Evolutionary conservation across 2,888 invertebrate species (phyloP).

Genomic region (Congeria kusceri): DNA sequence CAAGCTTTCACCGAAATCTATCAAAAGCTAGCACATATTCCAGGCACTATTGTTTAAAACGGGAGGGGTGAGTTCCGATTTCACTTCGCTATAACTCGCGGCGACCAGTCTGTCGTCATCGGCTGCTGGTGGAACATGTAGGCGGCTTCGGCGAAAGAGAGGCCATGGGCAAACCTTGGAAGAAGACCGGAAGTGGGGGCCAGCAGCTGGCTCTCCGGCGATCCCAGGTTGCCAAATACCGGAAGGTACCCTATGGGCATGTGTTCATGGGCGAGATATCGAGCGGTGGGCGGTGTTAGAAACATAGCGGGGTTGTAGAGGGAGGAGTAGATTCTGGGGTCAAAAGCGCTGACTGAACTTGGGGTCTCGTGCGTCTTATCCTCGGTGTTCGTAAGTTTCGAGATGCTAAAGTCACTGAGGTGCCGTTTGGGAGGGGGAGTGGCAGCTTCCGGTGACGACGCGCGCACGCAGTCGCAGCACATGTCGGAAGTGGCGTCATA

Average conservation of each 20-base stretch:
- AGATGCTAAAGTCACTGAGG: constrained; percentile 76
- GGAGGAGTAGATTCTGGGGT: constrained; percentile 41
- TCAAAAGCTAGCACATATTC: too few relatives aligned
- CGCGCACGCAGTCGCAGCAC: constrained; percentile 61
- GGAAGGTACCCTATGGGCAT: constrained; percentile 53
- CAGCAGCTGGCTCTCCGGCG: constrained; percentile 30
- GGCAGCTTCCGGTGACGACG: constrained; percentile 41
- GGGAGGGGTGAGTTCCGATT: not conserved
- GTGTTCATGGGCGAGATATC: constrained; percentile 39
- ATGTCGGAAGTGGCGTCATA: constrained; percentile 46
- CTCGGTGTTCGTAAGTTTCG: constrained; percentile 70
- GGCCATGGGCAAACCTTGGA: constrained; percentile 34
- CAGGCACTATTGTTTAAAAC: too few relatives aligned
- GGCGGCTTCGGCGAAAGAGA: constrained; percentile 42
- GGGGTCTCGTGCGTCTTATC: constrained; percentile 23
- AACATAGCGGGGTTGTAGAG: constrained; percentile 52
- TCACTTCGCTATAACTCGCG: constrained; percentile 56
- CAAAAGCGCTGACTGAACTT: constrained; percentile 29
- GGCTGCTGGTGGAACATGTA: constrained; percentile 46
- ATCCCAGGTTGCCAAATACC: constrained; percentile 41
- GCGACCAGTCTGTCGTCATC: constrained; percentile 38
- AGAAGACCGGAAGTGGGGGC: constrained; percentile 33
- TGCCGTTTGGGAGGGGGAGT: constrained; percentile 25
- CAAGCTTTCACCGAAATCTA: too few relatives aligned
- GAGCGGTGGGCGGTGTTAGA: constrained; percentile 38